Evolutionary conservation across 2,797 vertebrate species (phyloP).

Genomic region (Notamacropus eugenii): DNA sequence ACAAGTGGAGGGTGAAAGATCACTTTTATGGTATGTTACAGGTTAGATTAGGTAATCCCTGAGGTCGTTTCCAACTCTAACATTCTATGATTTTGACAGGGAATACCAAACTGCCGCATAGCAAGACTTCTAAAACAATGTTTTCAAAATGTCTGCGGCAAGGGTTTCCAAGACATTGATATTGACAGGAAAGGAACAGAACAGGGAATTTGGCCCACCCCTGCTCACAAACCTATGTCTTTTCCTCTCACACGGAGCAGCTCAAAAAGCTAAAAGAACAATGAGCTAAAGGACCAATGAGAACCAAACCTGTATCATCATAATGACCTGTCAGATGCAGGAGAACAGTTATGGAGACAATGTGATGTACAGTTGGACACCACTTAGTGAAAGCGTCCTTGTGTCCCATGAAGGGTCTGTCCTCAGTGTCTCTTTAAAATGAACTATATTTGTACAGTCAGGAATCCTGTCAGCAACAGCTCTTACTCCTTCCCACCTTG

Average conservation of each 20-base stretch:
- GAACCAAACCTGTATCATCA: background rate
- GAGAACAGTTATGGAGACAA: background rate
- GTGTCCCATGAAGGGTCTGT: background rate
- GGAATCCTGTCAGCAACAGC: conserved; percentile 56
- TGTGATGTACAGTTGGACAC: background rate
- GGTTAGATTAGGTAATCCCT: background rate
- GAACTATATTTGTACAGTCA: conserved; percentile 15
- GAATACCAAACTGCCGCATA: background rate
- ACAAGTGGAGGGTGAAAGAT: background rate
- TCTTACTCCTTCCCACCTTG: conserved; percentile 21
- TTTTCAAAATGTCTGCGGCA: background rate
- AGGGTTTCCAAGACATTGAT: background rate
- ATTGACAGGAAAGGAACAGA: background rate
- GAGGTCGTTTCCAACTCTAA: background rate
- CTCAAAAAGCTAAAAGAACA: conserved; percentile 14
- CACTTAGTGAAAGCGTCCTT: background rate
- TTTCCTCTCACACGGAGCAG: conserved; percentile 15
- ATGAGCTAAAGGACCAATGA: accelerated
- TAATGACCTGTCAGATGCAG: conserved; percentile 33
- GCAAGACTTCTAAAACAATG: background rate
- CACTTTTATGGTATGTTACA: background rate
- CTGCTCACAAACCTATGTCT: background rate
- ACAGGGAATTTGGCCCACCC: background rate
- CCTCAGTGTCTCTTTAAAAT: background rate
- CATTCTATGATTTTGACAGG: background rate